phyloP scores from a whole-genome alignment of 2,113 vertebrate species.

The Gallinago undulata region DNA sequence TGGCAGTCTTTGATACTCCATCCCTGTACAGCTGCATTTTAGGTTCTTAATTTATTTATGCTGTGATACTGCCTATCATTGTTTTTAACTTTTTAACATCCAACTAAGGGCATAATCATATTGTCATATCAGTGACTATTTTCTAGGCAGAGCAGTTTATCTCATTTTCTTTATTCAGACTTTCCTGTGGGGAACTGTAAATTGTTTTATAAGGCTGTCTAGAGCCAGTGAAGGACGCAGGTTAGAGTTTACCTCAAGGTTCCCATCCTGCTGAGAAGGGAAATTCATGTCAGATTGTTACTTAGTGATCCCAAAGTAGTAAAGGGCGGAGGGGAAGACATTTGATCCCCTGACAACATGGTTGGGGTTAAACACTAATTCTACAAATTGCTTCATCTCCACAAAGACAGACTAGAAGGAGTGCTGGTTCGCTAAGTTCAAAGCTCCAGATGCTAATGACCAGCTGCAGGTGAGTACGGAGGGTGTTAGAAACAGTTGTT shows the following conservation, averaged over 20 bases:
- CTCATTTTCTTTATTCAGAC: not conserved
- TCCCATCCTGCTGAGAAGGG: not conserved
- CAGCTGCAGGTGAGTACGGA: not conserved
- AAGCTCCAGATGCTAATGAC: not conserved
- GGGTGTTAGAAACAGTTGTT: not conserved
- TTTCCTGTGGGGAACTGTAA: not conserved
- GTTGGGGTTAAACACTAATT: not conserved
- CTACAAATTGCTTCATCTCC: not conserved
- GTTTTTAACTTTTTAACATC: not conserved
- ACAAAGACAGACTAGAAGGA: not conserved
- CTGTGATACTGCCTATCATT: not conserved
- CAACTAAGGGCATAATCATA: not conserved
- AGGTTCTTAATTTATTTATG: not conserved
- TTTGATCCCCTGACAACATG: not conserved
- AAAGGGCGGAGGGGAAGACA: not conserved
- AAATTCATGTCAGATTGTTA: not conserved
- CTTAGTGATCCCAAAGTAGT: not conserved
- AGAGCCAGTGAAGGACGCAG: not conserved
- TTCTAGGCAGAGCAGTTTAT: not conserved
- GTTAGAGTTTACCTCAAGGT: not conserved
- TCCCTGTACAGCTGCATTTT: not conserved
- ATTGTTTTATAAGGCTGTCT: not conserved
- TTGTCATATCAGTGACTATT: not conserved
- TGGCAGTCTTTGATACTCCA: not conserved
- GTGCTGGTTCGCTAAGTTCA: not conserved